A percentile compares a stretch with the other conserved stretches of the same genome.
Conservation (phyloP, 2,113 vertebrate species). For the Hydrochoerus hydrochaeris region DNA sequence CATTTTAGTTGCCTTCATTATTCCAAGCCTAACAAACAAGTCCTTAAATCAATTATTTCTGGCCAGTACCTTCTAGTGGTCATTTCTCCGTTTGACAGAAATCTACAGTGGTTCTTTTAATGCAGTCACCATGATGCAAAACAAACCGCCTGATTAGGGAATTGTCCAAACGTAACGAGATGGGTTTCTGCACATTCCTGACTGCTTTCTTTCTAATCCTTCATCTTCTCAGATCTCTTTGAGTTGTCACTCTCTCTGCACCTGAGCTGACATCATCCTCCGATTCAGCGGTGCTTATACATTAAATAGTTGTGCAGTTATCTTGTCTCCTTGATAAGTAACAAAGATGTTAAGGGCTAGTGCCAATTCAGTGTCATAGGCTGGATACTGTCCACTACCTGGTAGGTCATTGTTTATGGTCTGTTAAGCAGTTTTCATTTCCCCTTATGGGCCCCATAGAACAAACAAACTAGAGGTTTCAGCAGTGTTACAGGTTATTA, state of each 20-base stretch:
- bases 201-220: conserved; percentile 4
- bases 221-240: not conserved
- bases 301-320: conserved; percentile 32
- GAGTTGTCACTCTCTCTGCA: conserved; percentile 21
- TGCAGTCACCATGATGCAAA: not conserved
- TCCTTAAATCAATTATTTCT: not conserved
- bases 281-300: not conserved
- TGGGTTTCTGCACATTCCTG: not conserved
- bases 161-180: not conserved
- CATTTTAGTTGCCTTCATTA: not conserved
- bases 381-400: conserved; percentile 61
- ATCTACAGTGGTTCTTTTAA: not conserved
- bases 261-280: not conserved
- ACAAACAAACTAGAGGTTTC: conserved; percentile 52
- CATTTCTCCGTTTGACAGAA: conserved; percentile 19
- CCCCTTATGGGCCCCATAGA: conserved; percentile 59
- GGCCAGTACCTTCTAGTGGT: not conserved
- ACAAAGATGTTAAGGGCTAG: conserved; percentile 66
- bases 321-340: conserved; percentile 54
- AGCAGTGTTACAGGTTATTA: not conserved
- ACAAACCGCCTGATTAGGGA: not conserved
- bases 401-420: conserved; percentile 60
- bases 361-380: conserved; percentile 41
- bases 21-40: not conserved
- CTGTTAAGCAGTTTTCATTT: conserved; percentile 74